phyloP scores from a whole-genome alignment of 2,888 invertebrate species.

The Diadromus collaris region DNA sequence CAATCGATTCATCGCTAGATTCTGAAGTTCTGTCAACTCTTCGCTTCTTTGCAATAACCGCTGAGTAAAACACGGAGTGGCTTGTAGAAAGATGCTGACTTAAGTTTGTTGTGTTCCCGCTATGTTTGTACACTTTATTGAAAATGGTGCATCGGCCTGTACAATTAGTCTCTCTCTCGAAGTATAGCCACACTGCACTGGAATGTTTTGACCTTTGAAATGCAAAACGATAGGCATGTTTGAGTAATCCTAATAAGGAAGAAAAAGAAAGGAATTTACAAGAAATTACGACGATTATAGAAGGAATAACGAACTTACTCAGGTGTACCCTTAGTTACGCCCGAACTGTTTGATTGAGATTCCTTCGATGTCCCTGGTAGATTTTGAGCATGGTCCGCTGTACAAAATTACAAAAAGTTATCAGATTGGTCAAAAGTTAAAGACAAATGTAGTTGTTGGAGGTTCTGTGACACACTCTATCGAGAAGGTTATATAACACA shows the following conservation, averaged over 20 bases:
- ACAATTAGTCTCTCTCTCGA: slow-evolving; percentile 25
- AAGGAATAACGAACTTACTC: not conserved
- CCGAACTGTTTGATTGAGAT: not conserved
- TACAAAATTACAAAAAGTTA: slow-evolving; percentile 1
- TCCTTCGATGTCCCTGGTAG: not conserved
- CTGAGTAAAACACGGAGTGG: slow-evolving; percentile 44
- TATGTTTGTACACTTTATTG: slow-evolving; percentile 35
- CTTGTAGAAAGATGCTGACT: slow-evolving; percentile 26
- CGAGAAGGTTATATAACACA: too few relatives aligned
- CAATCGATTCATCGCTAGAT: slow-evolving; percentile 29
- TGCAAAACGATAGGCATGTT: not conserved
- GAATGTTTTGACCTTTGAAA: slow-evolving; percentile 16
- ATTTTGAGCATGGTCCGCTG: not conserved
- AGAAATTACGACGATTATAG: not conserved
- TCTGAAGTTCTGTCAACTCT: not conserved
- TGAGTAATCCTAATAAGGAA: not conserved
- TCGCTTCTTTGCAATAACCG: not conserved
- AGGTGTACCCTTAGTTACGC: not conserved
- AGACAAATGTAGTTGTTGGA: not conserved
- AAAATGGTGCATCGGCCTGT: slow-evolving; percentile 38
- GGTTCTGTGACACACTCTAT: not conserved
- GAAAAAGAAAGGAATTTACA: too few relatives aligned
- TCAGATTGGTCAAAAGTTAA: not conserved
- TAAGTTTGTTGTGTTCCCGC: slow-evolving; percentile 51
- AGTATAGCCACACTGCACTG: slow-evolving; percentile 39